These are phyloP conservation scores for Steatocranus sp. DNA, from an alignment of 2,797 vertebrate species.

Conservation along the genomic window DNA sequence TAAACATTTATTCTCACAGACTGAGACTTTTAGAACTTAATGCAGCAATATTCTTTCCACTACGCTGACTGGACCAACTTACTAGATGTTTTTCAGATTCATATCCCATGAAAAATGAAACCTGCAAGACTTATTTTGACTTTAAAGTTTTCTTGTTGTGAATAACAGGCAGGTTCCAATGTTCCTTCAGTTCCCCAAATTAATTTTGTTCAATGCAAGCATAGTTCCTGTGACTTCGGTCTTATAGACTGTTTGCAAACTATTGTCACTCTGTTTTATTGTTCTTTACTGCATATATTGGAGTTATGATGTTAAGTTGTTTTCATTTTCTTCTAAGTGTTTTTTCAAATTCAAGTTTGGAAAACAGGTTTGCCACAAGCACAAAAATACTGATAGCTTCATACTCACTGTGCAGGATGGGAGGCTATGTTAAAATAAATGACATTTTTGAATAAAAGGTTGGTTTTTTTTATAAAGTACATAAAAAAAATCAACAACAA, in stretches of 20 bases:
- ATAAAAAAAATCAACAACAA: background rate
- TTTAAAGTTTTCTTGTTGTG: background rate
- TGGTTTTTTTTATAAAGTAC: accelerated
- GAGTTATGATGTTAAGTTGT: background rate
- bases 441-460: background rate
- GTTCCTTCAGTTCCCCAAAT: background rate
- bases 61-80: background rate
- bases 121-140: background rate
- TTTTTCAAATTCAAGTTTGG: background rate
- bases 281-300: background rate
- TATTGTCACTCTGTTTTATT: background rate
- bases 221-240: background rate
- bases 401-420: background rate
- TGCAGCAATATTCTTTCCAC: background rate
- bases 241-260: accelerated
- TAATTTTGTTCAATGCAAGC: background rate
- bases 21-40: background rate
- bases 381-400: background rate
- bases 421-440: background rate
- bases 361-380: background rate
- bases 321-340: background rate
- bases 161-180: background rate
- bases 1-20: background rate
- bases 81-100: background rate
- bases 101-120: background rate